Conservation (phyloP, 1,140 invertebrate genomes). For the Aleiodes sp. region DNA sequence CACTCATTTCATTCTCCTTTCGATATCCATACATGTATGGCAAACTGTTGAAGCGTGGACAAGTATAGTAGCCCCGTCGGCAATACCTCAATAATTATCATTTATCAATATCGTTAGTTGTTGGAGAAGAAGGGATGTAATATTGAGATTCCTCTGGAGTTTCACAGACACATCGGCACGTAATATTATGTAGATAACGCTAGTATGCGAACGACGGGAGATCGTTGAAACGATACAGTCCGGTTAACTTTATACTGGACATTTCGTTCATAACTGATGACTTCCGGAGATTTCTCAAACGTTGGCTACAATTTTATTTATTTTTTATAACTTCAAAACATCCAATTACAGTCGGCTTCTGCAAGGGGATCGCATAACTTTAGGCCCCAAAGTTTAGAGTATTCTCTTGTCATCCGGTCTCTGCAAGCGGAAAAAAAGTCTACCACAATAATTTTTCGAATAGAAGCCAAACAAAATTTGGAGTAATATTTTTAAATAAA, state of each 20-base stretch:
- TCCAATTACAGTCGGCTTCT: no score
- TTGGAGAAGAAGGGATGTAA: not conserved
- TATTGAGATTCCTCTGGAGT: constrained; percentile 1
- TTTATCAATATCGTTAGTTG: constrained; percentile 46
- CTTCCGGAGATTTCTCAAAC: not conserved
- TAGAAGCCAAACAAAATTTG: no score
- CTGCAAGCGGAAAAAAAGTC: no score
- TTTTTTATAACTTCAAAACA: not conserved
- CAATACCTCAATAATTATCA: constrained; percentile 36
- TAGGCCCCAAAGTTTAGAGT: no score
- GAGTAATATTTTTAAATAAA: no score
- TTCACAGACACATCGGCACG: constrained; percentile 28
- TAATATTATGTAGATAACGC: constrained; percentile 43
- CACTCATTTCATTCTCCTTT: not conserved
- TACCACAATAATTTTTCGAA: no score
- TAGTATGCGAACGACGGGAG: constrained; percentile 43
- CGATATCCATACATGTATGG: not conserved
- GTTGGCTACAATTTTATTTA: not conserved
- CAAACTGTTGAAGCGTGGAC: constrained; percentile 13
- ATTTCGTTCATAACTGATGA: constrained; percentile 13
- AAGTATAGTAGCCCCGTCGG: not conserved
- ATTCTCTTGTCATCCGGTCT: no score
- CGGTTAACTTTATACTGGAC: not conserved
- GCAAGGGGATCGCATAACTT: no score
- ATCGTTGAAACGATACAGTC: constrained; percentile 31